Conservation (phyloP, 2,888 invertebrate species). For the Ophonus ardosiacus region DNA sequence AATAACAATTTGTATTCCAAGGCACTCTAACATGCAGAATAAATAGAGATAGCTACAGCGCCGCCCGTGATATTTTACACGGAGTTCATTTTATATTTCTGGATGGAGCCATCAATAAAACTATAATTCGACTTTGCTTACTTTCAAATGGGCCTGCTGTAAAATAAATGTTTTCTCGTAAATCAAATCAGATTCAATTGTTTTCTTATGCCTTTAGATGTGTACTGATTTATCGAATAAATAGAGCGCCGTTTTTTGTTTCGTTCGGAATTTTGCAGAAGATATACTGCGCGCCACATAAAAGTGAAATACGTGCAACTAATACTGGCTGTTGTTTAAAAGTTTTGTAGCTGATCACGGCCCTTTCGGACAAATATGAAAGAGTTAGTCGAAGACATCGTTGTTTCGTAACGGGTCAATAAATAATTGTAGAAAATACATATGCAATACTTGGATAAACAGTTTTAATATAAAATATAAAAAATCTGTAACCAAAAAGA, state of each 20-base stretch:
- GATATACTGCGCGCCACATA: constrained; percentile 53
- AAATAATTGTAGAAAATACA: too few species aligned
- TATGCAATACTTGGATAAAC: too few species aligned
- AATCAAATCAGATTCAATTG: constrained; percentile 59
- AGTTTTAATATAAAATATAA: too few species aligned
- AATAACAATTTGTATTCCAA: constrained; percentile 58
- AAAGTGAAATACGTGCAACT: constrained; percentile 50
- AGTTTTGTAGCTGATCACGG: constrained; percentile 35
- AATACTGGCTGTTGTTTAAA: constrained; percentile 37
- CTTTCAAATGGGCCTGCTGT: constrained; percentile 48
- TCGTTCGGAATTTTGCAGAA: constrained; percentile 36
- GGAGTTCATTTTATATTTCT: constrained; percentile 49
- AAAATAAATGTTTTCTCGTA: constrained; percentile 54
- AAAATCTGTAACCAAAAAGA: too few species aligned
- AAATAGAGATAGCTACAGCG: constrained; percentile 52
- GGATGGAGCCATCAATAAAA: constrained; percentile 58
- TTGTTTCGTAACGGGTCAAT: too few species aligned
- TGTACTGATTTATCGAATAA: constrained; percentile 57
- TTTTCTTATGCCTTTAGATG: constrained; percentile 61
- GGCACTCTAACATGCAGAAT: constrained; percentile 56
- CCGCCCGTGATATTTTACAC: constrained; percentile 53
- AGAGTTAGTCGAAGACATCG: too few species aligned
- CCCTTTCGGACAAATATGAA: neutral
- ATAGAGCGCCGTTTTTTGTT: constrained; percentile 48
- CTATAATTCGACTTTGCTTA: constrained; percentile 58